Evolutionary conservation across 2,797 vertebrate genomes (phyloP), one percentile per base, ranked within the genome.

Genomic region (Eremophila alpestris): DNA sequence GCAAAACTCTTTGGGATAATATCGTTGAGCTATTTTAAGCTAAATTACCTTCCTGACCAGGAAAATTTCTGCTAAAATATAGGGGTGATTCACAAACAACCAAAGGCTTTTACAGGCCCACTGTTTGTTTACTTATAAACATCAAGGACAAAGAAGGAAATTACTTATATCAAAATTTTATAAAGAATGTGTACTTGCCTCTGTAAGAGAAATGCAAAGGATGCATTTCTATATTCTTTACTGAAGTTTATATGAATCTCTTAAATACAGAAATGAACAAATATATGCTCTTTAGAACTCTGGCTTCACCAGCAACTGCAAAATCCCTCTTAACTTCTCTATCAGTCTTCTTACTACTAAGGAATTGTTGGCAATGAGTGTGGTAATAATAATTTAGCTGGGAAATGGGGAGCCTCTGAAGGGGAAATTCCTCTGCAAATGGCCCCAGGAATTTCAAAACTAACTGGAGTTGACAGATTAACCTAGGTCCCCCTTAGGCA

Each of bases 391-490:
- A 89, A 89, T 58, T 94, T 91, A 80, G 71, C 54, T 43, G 52
- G 78, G 75, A 93, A 95, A 82, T 7, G 3, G 21, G 38, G 62
- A 92, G 36, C 73, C 65, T 81, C 85, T 75, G 36, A 86, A 94
- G 58, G 76, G 71, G 58, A 94, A 96, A 96, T 96, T 94, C 87
- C 95, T 93, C 85, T 90, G 69, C 60, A 94, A 91, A 94, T 26
- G 65, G 89, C 87, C 82, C 77, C 82, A 80, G 82, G 91, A 96
- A 90, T 86, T 93, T 94, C 71, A 92, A 92, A 87, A 82, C 75
- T 94, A 96, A 96, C 89, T 92, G 87, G 79, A 94, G 82, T 14
- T 96, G 96, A 96, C 95, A 96, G 94, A 94, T 92, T 90, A 96
- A 92, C 91, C 79, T 52, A 91, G 87, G 90, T 69, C 43, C 79